Conservation (phyloP, 2,888 invertebrate genomes). For the Maniola hyperantus region DNA sequence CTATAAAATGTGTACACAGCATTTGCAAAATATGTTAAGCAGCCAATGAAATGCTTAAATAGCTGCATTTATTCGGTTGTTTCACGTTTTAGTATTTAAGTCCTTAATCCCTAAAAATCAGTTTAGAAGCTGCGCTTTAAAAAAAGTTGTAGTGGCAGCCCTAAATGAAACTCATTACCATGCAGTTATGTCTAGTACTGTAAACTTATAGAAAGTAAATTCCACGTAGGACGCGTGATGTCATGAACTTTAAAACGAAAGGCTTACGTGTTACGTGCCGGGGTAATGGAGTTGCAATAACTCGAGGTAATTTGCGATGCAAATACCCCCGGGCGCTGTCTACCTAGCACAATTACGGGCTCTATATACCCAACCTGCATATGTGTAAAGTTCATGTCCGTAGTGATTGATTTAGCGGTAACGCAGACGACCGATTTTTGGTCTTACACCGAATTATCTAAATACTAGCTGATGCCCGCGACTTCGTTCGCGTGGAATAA, state of each 20-base stretch:
- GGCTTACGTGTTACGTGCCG: slow-evolving; percentile 30
- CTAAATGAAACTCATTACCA: slow-evolving; percentile 32
- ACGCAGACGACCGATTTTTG: background rate
- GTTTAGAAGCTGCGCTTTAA: no score
- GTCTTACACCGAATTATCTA: no score
- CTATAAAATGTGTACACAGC: no score
- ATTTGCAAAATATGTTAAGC: no score
- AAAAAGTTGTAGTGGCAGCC: slow-evolving; percentile 4
- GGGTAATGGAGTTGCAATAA: slow-evolving; percentile 34
- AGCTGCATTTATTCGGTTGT: no score
- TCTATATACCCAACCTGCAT: slow-evolving; percentile 3
- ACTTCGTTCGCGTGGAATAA: no score
- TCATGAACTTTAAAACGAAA: slow-evolving; percentile 35
- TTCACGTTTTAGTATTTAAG: no score
- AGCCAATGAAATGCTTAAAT: no score
- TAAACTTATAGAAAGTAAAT: slow-evolving; percentile 29
- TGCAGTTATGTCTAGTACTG: slow-evolving; percentile 33
- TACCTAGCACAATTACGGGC: slow-evolving; percentile 14
- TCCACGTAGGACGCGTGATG: slow-evolving; percentile 33
- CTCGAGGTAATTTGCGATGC: slow-evolving; percentile 34
- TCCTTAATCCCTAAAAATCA: no score
- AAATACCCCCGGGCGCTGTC: slow-evolving; percentile 20
- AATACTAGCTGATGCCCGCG: no score
- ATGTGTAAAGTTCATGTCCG: slow-evolving; percentile 13
- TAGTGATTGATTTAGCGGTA: slow-evolving; percentile 1